Conservation (phyloP, 2,797 vertebrate genomes). For the Myripristis jacobus region DNA sequence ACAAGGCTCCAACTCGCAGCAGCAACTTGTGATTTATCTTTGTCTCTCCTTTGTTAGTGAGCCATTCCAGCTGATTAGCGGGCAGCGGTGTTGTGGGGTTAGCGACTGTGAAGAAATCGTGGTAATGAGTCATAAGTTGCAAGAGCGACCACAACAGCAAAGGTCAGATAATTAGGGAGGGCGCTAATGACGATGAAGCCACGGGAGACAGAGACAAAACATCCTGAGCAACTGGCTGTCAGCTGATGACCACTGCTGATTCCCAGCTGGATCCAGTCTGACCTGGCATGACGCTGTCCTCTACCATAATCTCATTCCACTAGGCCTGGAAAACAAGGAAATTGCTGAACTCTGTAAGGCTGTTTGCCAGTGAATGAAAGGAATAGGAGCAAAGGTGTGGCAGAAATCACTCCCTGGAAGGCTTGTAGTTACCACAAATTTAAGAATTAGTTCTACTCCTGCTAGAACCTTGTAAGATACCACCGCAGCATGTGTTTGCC, state of each 20-base stretch:
- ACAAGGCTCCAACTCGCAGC: conserved; percentile 10
- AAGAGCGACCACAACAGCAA: conserved; percentile 39
- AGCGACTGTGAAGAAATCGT: conserved; percentile 72
- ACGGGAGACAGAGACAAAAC: conserved; percentile 66
- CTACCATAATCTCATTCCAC: conserved; percentile 12
- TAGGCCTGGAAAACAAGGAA: not conserved
- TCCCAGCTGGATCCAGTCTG: conserved; percentile 58
- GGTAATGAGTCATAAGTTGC: conserved; percentile 71
- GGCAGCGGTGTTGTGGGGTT: conserved; percentile 42
- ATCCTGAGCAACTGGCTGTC: conserved; percentile 62
- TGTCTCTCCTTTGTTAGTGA: conserved; percentile 22
- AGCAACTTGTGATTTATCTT: conserved; percentile 13
- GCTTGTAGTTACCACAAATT: too few relatives aligned
- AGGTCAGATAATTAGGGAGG: conserved; percentile 65
- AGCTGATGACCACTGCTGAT: conserved; percentile 43
- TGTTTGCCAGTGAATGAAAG: too few relatives aligned
- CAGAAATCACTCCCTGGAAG: too few relatives aligned
- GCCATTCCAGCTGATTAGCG: conserved; percentile 19
- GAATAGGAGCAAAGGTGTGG: too few relatives aligned
- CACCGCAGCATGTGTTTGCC: not conserved
- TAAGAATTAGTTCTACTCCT: not conserved
- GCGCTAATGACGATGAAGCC: conserved; percentile 72
- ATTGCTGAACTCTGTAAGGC: too few relatives aligned
- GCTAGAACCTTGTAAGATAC: not conserved
- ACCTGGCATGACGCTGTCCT: conserved; percentile 7